Base-by-base conservation (phyloP, 1,140 invertebrate genomes). In the Periplaneta americana region DNA sequence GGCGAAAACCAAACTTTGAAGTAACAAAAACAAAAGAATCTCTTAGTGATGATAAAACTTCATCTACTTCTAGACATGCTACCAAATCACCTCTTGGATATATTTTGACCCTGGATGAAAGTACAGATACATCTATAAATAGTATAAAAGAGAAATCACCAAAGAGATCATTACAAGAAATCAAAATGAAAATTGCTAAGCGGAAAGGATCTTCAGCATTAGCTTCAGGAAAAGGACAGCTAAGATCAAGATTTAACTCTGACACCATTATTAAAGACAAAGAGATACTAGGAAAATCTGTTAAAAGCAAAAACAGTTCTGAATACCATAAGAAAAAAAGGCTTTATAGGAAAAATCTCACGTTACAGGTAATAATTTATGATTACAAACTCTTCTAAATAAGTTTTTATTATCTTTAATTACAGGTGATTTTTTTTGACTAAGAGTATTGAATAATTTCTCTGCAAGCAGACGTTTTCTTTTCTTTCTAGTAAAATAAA, bases 291-390 rank as follows among this genome's bases (percentile, higher is more conserved):
- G n/a, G n/a, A n/a, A n/a, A n/a, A n/a, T n/a, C n/a, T n/a, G n/a
- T n/a, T n/a, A n/a, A n/a, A n/a, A n/a, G n/a, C n/a, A n/a, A 85
- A 11, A 83, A 78, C n/a, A 31, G 17, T 18, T 31, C 35, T 28
- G n/a, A n/a, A n/a, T n/a, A n/a, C n/a, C n/a, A n/a, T n/a, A 11
- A 28, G n/a, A 78, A n/a, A 18, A 48, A 37, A 17, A 78, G n/a
- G 4, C n/a, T n/a, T 78, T 78, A n/a, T 39, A 13, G 35, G 22
- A 37, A n/a, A 48, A 18, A 78, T 35, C 33, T 3, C 18, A 78
- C 77, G 4, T 13, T 78, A 22, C 77, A 78, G 77, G 77, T 78
- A 37, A 37, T 9, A n/a, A 15, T 39, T 11, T 39, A n/a, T n/a
- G n/a, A n/a, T n/a, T n/a, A n/a, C n/a, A n/a, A n/a, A n/a, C n/a